Evolutionary conservation across 2,113 vertebrate species (phyloP).

Genomic region (Pluvialis apricaria): DNA sequence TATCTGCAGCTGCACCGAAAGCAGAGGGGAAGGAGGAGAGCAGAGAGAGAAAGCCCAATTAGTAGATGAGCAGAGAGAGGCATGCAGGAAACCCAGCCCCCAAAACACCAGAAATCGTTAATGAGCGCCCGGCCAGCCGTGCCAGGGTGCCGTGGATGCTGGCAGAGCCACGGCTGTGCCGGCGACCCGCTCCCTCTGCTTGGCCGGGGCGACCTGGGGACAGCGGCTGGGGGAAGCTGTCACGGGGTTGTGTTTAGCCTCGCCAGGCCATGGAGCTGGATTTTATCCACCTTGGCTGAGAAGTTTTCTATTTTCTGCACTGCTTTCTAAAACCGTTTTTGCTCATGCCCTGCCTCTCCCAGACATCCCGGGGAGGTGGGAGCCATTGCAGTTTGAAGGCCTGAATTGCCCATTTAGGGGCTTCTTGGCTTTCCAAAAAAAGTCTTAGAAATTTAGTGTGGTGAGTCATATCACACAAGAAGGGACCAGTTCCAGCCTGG

Average conservation of each 20-base stretch:
- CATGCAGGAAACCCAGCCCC: conserved; percentile 69
- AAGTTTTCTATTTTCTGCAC: conserved; percentile 11
- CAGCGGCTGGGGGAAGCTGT: neutral
- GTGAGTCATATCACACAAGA: neutral
- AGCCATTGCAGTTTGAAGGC: neutral
- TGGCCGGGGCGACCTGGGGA: neutral
- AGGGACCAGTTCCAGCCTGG: neutral
- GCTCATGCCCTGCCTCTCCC: neutral
- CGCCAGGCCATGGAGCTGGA: neutral
- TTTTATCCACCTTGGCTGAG: neutral
- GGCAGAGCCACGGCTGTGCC: accelerated
- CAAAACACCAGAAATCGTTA: conserved; percentile 8
- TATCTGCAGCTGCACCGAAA: conserved; percentile 70
- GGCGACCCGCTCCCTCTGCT: neutral
- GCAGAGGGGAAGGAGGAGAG: conserved; percentile 56
- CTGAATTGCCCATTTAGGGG: conserved; percentile 20
- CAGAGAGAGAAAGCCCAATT: conserved; percentile 70
- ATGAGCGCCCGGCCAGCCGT: neutral
- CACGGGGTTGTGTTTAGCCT: neutral
- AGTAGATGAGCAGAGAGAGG: conserved; percentile 70
- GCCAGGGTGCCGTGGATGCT: neutral
- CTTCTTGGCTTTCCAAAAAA: neutral
- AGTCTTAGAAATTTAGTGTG: neutral
- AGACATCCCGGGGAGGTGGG: neutral
- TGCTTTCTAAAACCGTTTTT: neutral